Percentiles rank a stretch among this genome's conserved stretches.
These are phyloP conservation scores for Pterois miles DNA, from an alignment of 2,797 vertebrate genomes.

Conservation along the genomic window DNA sequence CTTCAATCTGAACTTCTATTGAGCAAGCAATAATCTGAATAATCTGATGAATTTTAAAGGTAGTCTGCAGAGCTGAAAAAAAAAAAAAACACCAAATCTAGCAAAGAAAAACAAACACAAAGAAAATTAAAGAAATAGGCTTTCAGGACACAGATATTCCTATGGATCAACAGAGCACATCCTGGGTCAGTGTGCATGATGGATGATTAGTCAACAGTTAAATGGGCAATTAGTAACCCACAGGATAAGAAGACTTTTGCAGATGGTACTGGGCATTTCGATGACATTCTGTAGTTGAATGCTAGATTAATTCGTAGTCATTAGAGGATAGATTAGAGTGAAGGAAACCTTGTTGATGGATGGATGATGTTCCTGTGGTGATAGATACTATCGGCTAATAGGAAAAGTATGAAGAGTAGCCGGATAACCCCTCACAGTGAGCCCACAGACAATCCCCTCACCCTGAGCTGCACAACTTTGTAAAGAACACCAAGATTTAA, in stretches of 20 bases:
- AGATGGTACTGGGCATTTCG: slow-evolving; percentile 63
- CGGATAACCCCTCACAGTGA: neutral
- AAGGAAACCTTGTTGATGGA: slow-evolving; percentile 4
- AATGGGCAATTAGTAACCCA: slow-evolving; percentile 43
- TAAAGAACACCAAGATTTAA: slow-evolving; percentile 71
- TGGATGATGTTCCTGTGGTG: neutral
- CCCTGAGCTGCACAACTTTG: neutral
- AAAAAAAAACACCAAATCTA: neutral
- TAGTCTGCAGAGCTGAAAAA: neutral
- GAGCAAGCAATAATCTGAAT: neutral
- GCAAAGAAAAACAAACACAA: neutral
- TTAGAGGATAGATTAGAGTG: slow-evolving; percentile 1
- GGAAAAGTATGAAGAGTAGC: slow-evolving; percentile 14
- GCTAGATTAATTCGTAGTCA: neutral
- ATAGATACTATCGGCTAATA: slow-evolving; percentile 12
- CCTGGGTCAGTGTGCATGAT: slow-evolving; percentile 24
- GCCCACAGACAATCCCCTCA: slow-evolving; percentile 13
- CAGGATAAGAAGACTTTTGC: slow-evolving; percentile 57
- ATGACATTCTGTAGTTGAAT: slow-evolving; percentile 9
- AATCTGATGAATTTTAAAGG: neutral
- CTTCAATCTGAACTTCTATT: neutral
- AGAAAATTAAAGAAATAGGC: neutral
- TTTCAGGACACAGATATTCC: neutral
- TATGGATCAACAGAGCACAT: slow-evolving; percentile 21
- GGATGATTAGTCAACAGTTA: slow-evolving; percentile 36